These are phyloP conservation scores for Cinclus mexicanus DNA, from an alignment of 2,113 vertebrate species.

Conservation along the genomic window DNA sequence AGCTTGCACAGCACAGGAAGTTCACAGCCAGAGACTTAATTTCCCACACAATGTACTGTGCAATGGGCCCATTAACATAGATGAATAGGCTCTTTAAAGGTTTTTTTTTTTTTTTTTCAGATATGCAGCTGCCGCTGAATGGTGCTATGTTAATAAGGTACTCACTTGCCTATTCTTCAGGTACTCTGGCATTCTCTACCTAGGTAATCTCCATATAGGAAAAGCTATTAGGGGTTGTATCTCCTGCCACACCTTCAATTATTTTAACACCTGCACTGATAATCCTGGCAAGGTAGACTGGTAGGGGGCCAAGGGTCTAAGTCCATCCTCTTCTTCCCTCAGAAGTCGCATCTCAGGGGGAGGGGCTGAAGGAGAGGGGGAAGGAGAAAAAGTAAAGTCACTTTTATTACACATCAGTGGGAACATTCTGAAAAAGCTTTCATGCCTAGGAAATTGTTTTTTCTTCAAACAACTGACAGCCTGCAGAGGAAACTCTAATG, in stretches of 20 bases:
- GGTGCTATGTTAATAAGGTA: conserved; percentile 90
- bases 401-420: conserved; percentile 85
- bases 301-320: conserved; percentile 74
- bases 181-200: conserved; percentile 85
- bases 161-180: conserved; percentile 90
- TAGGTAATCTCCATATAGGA: conserved; percentile 87
- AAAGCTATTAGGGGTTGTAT: conserved; percentile 78
- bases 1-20: conserved; percentile 84
- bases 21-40: conserved; percentile 89
- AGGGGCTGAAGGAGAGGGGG: background rate
- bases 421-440: conserved; percentile 84
- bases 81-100: conserved; percentile 92
- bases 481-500: conserved; percentile 91
- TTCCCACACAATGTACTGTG: conserved; percentile 91
- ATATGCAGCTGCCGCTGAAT: conserved; percentile 91
- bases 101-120: conserved; percentile 75
- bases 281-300: conserved; percentile 81
- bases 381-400: conserved; percentile 76
- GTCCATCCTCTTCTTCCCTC: conserved; percentile 65
- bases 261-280: conserved; percentile 90
- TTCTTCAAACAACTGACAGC: conserved; percentile 92
- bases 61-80: conserved; percentile 89
- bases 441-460: conserved; percentile 95
- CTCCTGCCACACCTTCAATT: conserved; percentile 93
- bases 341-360: conserved; percentile 65